phyloP scores from a whole-genome alignment of 2,113 vertebrate genomes.

The Toxotes chatareus region DNA sequence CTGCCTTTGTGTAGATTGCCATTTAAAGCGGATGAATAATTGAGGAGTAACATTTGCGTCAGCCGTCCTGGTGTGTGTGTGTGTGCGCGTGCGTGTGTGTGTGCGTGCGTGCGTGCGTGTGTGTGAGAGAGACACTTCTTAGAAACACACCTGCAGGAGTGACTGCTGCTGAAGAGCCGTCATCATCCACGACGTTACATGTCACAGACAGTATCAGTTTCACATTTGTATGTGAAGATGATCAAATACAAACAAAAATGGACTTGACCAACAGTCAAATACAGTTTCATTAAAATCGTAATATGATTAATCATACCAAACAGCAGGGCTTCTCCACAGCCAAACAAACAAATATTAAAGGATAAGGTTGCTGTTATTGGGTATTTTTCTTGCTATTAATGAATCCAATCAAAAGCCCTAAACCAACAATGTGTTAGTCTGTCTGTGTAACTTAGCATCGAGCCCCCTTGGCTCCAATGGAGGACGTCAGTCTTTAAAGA shows the following conservation, averaged over 20 bases:
- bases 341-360: neutral
- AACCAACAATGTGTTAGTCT: neutral
- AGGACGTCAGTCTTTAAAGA: neutral
- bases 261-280: neutral
- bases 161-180: constrained; percentile 38
- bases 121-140: constrained; percentile 23
- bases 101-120: constrained; percentile 23
- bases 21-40: constrained; percentile 86
- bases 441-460: neutral
- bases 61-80: constrained; percentile 67
- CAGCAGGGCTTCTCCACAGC: too few species aligned
- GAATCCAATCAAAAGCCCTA: neutral
- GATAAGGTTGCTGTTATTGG: neutral
- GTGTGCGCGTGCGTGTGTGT: constrained; percentile 50
- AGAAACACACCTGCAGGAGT: constrained; percentile 63
- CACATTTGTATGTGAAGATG: neutral
- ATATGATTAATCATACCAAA: too few species aligned
- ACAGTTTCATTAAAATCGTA: neutral
- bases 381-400: neutral
- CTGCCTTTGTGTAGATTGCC: constrained; percentile 76
- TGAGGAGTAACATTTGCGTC: constrained; percentile 84
- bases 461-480: neutral
- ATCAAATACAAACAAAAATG: neutral
- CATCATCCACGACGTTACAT: constrained; percentile 22
- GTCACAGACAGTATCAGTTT: constrained; percentile 1